A percentile compares a stretch with the other conserved stretches of the same genome.
phyloP scores from a whole-genome alignment of 2,888 invertebrate genomes.

The Tinea trinotella region DNA sequence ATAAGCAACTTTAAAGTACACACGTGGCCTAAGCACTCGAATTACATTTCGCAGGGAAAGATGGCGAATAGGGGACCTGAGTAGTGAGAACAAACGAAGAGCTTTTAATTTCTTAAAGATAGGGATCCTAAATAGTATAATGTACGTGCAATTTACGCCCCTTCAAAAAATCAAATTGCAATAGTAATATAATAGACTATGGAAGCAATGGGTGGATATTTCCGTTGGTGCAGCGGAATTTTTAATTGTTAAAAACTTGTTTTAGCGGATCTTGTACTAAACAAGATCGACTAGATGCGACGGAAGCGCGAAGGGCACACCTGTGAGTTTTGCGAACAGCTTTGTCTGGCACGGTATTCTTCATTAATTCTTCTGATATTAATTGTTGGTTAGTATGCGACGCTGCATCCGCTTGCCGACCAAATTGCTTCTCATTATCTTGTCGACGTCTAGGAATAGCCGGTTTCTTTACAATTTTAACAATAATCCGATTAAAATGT shows the following conservation, averaged over 20 bases:
- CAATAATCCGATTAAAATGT: background rate
- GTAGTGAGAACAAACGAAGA: slow-evolving; percentile 29
- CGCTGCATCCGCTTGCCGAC: slow-evolving; percentile 47
- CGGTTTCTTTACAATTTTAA: slow-evolving; percentile 21
- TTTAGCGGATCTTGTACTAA: slow-evolving; percentile 28
- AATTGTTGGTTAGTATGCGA: slow-evolving; percentile 51
- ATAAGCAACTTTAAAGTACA: slow-evolving; percentile 24
- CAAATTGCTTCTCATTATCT: slow-evolving; percentile 49
- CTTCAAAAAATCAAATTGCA: slow-evolving; percentile 50
- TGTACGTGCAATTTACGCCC: slow-evolving; percentile 47
- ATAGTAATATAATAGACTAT: slow-evolving; percentile 61
- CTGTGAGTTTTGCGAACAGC: slow-evolving; percentile 50
- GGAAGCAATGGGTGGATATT: slow-evolving; percentile 58
- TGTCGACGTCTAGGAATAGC: slow-evolving; percentile 31
- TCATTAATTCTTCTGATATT: slow-evolving; percentile 46
- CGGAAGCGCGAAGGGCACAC: slow-evolving; percentile 41
- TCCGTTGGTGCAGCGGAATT: slow-evolving; percentile 39
- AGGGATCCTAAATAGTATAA: slow-evolving; percentile 43
- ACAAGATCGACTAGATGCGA: slow-evolving; percentile 46
- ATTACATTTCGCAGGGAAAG: slow-evolving; percentile 51
- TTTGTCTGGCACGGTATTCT: slow-evolving; percentile 35
- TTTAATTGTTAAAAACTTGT: slow-evolving; percentile 50
- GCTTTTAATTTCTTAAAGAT: slow-evolving; percentile 63
- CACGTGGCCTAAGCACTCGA: slow-evolving; percentile 54
- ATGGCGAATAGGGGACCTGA: slow-evolving; percentile 43